Percentiles rank a stretch among this genome's conserved stretches.
These are phyloP conservation scores for Aphelocoma californica DNA, from an alignment of 2,797 vertebrate genomes.

Conservation along the genomic window DNA sequence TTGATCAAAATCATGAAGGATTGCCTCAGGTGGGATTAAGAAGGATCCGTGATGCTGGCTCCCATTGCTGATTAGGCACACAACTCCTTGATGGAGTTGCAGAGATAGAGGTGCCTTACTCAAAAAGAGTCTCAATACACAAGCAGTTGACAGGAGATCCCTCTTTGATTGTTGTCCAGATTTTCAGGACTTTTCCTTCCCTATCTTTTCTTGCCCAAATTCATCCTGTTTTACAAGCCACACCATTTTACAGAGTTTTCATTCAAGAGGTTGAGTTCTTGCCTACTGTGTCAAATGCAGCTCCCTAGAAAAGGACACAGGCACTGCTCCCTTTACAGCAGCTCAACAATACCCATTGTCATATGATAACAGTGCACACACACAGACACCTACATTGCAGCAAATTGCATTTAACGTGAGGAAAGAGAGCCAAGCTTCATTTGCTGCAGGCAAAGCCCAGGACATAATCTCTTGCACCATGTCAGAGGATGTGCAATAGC, in stretches of 20 bases:
- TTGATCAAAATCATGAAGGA: neutral
- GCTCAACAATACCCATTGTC: neutral
- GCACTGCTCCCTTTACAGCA: neutral
- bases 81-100: neutral
- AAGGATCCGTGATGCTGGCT: neutral
- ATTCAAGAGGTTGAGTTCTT: neutral
- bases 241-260: neutral
- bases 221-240: neutral
- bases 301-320: neutral
- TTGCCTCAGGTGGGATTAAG: neutral
- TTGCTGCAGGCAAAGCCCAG: conserved; percentile 18
- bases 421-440: neutral
- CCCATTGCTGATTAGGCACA: neutral
- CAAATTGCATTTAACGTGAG: neutral
- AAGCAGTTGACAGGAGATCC: neutral
- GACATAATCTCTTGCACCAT: neutral
- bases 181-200: neutral
- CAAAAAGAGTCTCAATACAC: neutral
- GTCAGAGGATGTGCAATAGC: neutral
- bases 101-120: neutral
- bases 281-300: neutral
- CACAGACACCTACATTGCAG: neutral
- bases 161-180: neutral
- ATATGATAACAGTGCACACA: neutral
- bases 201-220: neutral